Evolutionary conservation across 2,888 invertebrate species (phyloP).

Genomic region (Bugulina stolonifera): DNA sequence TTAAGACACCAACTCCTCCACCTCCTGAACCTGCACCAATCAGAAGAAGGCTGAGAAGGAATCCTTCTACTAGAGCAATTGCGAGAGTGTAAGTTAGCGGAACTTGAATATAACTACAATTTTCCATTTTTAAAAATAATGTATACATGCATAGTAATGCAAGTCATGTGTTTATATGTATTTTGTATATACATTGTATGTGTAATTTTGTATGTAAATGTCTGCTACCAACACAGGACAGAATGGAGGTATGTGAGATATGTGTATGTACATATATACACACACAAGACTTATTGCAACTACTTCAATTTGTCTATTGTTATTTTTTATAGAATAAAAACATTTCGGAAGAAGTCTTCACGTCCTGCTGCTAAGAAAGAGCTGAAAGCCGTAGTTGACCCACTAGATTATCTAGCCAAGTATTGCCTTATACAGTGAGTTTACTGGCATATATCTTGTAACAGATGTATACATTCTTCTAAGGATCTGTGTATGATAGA

Average conservation of each 20-base stretch:
- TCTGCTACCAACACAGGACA: not conserved
- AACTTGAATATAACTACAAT: no score
- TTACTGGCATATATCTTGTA: no score
- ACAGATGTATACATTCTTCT: no score
- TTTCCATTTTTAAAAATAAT: no score
- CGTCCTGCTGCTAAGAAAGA: constrained; percentile 34
- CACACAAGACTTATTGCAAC: no score
- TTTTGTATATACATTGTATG: no score
- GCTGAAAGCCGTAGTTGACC: constrained; percentile 41
- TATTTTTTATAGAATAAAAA: not conserved
- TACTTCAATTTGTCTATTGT: no score
- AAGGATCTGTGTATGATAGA: no score
- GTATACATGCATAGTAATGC: no score
- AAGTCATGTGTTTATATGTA: no score
- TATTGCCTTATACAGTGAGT: constrained; percentile 47
- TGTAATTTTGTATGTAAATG: not conserved
- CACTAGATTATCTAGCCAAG: constrained; percentile 49
- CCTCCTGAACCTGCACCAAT: not conserved
- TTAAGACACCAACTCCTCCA: not conserved
- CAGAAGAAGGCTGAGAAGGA: not conserved
- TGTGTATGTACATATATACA: no score
- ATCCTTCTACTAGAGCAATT: not conserved
- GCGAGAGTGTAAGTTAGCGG: not conserved
- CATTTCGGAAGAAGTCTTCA: constrained; percentile 8
- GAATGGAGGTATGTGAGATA: no score